phyloP scores from a whole-genome alignment of 2,113 vertebrate genomes.

The Macheiramphus alcinus region DNA sequence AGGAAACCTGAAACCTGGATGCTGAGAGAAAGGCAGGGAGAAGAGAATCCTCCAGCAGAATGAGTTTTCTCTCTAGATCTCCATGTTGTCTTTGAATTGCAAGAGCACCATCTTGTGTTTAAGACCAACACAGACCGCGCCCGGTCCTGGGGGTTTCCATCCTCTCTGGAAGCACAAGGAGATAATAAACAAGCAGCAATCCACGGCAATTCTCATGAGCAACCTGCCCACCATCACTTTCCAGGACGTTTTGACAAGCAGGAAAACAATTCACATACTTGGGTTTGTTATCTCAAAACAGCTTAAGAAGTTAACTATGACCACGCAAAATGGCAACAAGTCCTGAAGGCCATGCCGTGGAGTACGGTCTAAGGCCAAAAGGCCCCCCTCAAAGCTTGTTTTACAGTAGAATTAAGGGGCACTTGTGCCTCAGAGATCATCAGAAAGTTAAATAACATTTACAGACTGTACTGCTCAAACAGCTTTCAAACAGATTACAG shows the following conservation, averaged over 20 bases:
- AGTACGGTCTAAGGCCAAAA: background rate
- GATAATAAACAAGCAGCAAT: background rate
- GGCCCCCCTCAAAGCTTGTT: background rate
- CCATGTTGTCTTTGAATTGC: background rate
- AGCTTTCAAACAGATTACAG: background rate
- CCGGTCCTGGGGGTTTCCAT: background rate
- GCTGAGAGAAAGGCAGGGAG: background rate
- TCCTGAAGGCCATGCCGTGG: background rate
- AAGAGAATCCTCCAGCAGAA: background rate
- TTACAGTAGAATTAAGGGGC: background rate
- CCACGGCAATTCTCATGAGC: background rate
- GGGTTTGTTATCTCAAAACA: background rate
- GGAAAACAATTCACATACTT: too few species aligned
- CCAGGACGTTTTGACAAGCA: background rate
- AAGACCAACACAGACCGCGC: background rate
- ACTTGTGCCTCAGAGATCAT: background rate
- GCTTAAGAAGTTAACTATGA: background rate
- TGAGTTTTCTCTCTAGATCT: background rate
- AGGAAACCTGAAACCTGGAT: background rate
- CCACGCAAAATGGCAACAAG: accelerated
- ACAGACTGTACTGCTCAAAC: background rate
- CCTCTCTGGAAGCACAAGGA: background rate
- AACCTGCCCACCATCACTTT: background rate
- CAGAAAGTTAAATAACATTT: background rate
- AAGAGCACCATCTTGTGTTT: slow-evolving; percentile 54